Evolutionary conservation across 2,888 invertebrate species (phyloP), one percentile per base, ranked within the genome.

Genomic region (Anoncus sp.): DNA sequence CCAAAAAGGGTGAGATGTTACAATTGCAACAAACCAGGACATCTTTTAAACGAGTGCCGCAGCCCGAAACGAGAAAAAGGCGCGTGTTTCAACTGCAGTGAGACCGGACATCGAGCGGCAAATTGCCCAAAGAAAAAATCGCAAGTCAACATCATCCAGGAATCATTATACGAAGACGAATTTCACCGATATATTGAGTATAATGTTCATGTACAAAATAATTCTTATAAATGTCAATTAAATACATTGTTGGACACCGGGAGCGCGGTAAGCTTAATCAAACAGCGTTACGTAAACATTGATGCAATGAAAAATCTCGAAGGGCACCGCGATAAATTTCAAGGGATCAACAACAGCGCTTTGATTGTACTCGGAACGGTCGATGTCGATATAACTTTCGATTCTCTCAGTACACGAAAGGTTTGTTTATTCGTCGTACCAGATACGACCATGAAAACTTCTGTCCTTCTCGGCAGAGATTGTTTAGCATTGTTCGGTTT

Each of bases 171-270:
- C 7, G 69, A 75, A 47, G 70, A 71, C 35, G 66, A 71, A 31
- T 76, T 62, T 20, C 51, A 70, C 35, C 70, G 70, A 40, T 53
- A 70, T 20, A 31, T 76, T n/a, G 70, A 43, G 1, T 71, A 57
- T 20, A 60, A 65, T 3, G 38, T 76, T 12, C 18, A 63, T 31
- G 24, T 35, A 24, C 1, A 18, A 24, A 66, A 43, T 27, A 27
- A 22, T 24, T 18, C 6, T 1, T 66, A 51, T 22, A 45, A 51
- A 53, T 71, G 51, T 31, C 47, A 38, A 35, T 43, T 76, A 24
- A 70, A 71, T 27, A 74, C 79, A 7, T 60, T 73, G 55, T 38
- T 79, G 5, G 75, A 79, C 22, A 79, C 79, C 16, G 75, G 72
- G 20, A 79, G 75, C 45, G 66, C 71, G 7, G 71, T 79, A 12